These are phyloP conservation scores for Periophthalmus modestus DNA, from an alignment of 2,113 vertebrate genomes.

Conservation along the genomic window DNA sequence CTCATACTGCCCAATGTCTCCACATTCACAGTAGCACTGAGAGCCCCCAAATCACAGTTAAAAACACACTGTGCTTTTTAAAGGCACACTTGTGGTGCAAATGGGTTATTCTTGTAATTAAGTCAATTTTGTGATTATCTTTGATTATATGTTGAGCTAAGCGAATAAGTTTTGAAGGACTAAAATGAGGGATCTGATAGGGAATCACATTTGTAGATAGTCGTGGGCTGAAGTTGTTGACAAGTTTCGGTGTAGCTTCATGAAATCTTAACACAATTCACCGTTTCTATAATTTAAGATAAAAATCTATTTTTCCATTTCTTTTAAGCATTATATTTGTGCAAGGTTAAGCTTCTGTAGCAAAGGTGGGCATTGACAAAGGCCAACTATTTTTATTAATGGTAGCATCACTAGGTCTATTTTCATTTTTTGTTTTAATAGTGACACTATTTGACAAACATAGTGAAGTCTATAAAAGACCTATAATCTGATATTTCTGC, in stretches of 20 bases:
- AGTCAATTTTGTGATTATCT: slow-evolving; percentile 64
- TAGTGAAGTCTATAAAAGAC: background rate
- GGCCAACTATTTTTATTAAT: background rate
- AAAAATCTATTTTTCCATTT: background rate
- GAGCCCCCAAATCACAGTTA: slow-evolving; percentile 45
- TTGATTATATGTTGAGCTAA: slow-evolving; percentile 25
- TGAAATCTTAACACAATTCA: background rate
- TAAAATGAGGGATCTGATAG: background rate
- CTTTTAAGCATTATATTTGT: background rate
- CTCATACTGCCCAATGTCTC: slow-evolving; percentile 64
- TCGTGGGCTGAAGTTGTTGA: background rate
- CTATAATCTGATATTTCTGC: background rate
- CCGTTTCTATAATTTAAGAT: background rate
- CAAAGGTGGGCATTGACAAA: background rate
- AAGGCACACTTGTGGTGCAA: slow-evolving; percentile 55
- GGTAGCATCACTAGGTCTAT: background rate
- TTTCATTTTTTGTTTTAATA: background rate
- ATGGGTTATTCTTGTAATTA: slow-evolving; percentile 26
- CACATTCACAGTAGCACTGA: slow-evolving; percentile 62
- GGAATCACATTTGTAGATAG: slow-evolving; percentile 1
- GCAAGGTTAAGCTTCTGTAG: background rate
- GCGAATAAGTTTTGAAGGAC: slow-evolving; percentile 6
- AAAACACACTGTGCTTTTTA: slow-evolving; percentile 61
- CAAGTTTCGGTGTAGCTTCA: background rate
- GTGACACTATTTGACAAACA: background rate